phyloP scores from a whole-genome alignment of 92 coral and sea anemone genomes.

The Micromussa lordhowensis region DNA sequence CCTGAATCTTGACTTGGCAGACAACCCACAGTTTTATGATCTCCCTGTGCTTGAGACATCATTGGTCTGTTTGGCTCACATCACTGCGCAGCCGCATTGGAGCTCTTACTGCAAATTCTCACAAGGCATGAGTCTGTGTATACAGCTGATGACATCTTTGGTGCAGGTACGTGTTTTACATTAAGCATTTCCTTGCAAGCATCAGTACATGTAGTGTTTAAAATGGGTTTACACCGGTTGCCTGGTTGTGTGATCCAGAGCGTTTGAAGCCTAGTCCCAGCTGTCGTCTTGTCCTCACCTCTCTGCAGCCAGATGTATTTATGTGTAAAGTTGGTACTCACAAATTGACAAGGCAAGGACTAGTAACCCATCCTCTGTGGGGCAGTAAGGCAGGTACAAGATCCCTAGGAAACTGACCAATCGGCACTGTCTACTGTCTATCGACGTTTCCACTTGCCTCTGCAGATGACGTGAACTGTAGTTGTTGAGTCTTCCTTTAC shows the following conservation, averaged over 20 bases:
- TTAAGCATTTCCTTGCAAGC: not conserved
- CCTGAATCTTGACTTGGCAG: constrained; percentile 88
- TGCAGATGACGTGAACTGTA: not conserved
- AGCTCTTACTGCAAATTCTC: constrained; percentile 75
- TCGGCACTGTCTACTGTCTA: too few species aligned
- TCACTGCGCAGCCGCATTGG: constrained; percentile 85
- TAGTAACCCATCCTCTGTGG: not conserved
- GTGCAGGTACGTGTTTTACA: constrained; percentile 72
- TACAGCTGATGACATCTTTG: constrained; percentile 74
- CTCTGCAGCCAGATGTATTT: not conserved
- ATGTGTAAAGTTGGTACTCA: not conserved
- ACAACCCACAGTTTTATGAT: constrained; percentile 95
- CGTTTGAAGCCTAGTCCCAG: not conserved
- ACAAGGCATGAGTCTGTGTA: constrained; percentile 77
- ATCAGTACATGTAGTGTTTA: too few species aligned
- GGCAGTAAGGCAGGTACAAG: not conserved
- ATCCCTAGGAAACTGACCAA: too few species aligned
- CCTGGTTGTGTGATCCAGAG: not conserved
- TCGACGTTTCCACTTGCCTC: not conserved
- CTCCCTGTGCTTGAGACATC: constrained; percentile 93
- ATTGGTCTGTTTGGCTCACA: constrained; percentile 82
- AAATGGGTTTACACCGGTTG: too few species aligned
- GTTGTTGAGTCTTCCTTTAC: not conserved
- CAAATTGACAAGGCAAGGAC: not conserved
- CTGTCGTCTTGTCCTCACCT: not conserved